Evolutionary conservation across 2,797 vertebrate species (phyloP).

Genomic region (Antrozous pallidus): DNA sequence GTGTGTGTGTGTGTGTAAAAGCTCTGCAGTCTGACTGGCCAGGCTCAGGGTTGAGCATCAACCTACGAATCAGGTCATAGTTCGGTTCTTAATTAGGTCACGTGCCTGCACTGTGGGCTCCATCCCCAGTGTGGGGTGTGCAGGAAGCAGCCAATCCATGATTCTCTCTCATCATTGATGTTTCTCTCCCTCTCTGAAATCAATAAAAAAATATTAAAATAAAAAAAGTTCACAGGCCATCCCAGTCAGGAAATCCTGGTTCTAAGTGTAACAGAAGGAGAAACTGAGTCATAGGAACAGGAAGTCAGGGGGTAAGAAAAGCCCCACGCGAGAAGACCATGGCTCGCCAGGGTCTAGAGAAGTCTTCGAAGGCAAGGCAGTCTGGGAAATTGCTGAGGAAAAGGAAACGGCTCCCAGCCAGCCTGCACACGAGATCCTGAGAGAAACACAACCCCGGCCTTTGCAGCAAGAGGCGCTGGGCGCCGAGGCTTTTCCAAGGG

Average conservation of each 20-base stretch:
- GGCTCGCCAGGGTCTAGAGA: neutral
- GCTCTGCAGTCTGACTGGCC: no score
- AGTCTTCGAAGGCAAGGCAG: neutral
- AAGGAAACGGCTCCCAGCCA: neutral
- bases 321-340: neutral
- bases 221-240: neutral
- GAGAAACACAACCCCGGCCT: neutral
- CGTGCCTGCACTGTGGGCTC: no score
- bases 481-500: neutral
- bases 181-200: neutral
- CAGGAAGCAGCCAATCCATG: neutral
- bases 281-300: neutral
- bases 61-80: no score
- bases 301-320: neutral
- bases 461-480: neutral
- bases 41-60: no score
- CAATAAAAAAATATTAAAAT: neutral
- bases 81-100: no score
- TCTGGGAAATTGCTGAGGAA: neutral
- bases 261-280: neutral
- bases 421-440: neutral
- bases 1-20: no score
- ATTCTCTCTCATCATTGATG: neutral
- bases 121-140: neutral
- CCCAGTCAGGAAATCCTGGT: neutral